A percentile compares a stretch with the other conserved stretches of the same genome.
These are phyloP conservation scores for Zootoca vivipara DNA, from an alignment of 2,113 vertebrate species.

Conservation along the genomic window DNA sequence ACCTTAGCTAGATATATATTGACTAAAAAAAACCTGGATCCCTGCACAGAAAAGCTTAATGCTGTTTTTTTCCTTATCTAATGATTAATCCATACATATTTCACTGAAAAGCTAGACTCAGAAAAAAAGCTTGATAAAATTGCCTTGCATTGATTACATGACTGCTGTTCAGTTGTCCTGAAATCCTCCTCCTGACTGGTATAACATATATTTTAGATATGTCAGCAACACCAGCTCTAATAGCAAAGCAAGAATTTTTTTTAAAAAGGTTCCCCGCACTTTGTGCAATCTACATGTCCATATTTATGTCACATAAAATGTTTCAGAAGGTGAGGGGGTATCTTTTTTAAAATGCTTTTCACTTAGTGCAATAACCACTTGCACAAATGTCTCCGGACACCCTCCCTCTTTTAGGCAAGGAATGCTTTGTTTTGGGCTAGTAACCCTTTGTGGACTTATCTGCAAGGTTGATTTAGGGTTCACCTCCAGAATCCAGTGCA, in stretches of 20 bases:
- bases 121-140: background rate
- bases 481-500: conserved; percentile 47
- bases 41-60: background rate
- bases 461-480: background rate
- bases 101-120: conserved; percentile 5
- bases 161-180: background rate
- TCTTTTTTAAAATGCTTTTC: background rate
- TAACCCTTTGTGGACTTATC: background rate
- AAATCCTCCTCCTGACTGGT: background rate
- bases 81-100: conserved; percentile 27
- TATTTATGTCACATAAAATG: conserved; percentile 16
- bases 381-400: no score
- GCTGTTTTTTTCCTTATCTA: conserved; percentile 25
- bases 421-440: no score
- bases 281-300: conserved; percentile 22
- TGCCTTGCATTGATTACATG: conserved; percentile 1
- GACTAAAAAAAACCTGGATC: conserved; percentile 11
- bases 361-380: background rate
- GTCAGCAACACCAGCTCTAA: conserved; percentile 1
- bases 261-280: background rate
- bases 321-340: background rate
- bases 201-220: background rate
- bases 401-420: background rate
- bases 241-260: background rate
- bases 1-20: conserved; percentile 8